phyloP scores from a whole-genome alignment of 2,888 invertebrate species.

The Anorthoa munda region DNA sequence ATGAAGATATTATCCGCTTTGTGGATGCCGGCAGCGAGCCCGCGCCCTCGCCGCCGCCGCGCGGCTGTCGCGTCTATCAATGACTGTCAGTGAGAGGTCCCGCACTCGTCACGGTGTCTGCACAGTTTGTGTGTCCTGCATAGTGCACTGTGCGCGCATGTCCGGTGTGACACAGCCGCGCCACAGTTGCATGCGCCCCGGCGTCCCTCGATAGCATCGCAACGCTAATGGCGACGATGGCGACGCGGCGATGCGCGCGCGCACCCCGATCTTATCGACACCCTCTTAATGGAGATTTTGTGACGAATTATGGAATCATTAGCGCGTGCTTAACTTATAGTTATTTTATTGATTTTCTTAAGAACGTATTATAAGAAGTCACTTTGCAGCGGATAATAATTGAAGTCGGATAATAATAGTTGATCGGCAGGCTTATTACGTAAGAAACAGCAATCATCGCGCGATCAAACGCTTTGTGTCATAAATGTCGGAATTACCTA shows the following conservation, averaged over 20 bases:
- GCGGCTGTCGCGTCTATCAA: constrained; percentile 70
- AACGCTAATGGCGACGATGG: constrained; percentile 43
- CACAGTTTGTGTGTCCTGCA: background rate
- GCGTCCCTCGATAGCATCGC: constrained; percentile 39
- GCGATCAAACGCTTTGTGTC: no score
- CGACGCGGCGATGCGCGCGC: constrained; percentile 21
- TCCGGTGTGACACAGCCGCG: constrained; percentile 12
- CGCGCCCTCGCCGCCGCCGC: constrained; percentile 31
- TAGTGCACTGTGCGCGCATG: background rate
- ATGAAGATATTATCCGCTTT: constrained; percentile 88
- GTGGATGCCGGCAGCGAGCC: constrained; percentile 73
- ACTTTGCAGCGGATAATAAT: background rate
- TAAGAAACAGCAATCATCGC: no score
- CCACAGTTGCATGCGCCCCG: constrained; percentile 29
- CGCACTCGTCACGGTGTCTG: background rate
- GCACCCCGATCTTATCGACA: constrained; percentile 43
- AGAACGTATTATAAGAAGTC: background rate
- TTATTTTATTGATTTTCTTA: background rate
- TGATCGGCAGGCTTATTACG: no score
- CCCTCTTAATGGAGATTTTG: constrained; percentile 43
- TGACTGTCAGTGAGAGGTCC: constrained; percentile 60
- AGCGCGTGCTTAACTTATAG: constrained; percentile 13
- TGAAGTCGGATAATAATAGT: background rate
- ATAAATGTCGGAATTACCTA: no score
- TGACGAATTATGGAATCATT: constrained; percentile 54